Conservation (phyloP, 2,888 invertebrate species). For the Lypha dubia region DNA sequence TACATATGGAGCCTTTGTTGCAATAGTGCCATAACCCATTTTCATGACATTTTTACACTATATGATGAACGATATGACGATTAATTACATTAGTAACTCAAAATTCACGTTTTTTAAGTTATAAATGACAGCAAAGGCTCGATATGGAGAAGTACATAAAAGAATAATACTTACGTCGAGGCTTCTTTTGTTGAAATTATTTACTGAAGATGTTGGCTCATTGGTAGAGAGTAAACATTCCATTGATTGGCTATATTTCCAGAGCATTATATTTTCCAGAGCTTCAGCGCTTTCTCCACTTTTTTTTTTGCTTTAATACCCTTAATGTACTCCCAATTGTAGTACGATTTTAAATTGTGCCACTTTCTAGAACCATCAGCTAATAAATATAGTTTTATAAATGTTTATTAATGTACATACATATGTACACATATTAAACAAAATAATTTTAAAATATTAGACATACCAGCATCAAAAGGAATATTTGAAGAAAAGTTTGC, state of each 20-base stretch:
- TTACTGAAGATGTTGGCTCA: slow-evolving; percentile 13
- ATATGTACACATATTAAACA: neutral
- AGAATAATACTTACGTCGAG: slow-evolving; percentile 4
- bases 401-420: neutral
- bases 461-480: slow-evolving; percentile 2
- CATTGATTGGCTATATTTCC: slow-evolving; percentile 10
- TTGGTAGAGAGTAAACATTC: slow-evolving; percentile 2
- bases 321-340: slow-evolving; percentile 6
- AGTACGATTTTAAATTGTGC: slow-evolving; percentile 18
- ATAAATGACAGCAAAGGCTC: neutral
- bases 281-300: slow-evolving; percentile 22
- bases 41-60: neutral
- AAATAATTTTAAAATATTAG: neutral
- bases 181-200: slow-evolving; percentile 14
- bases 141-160: neutral
- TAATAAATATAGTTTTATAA: neutral
- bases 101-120: neutral
- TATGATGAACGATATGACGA: neutral
- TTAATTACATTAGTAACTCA: neutral
- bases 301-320: no score
- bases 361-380: neutral
- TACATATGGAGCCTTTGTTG: neutral
- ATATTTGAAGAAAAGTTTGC: slow-evolving; percentile 2
- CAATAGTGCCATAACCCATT: neutral
- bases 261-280: neutral